Base-by-base conservation (phyloP, 2,888 invertebrate species). In the Synergus gifuensis region DNA sequence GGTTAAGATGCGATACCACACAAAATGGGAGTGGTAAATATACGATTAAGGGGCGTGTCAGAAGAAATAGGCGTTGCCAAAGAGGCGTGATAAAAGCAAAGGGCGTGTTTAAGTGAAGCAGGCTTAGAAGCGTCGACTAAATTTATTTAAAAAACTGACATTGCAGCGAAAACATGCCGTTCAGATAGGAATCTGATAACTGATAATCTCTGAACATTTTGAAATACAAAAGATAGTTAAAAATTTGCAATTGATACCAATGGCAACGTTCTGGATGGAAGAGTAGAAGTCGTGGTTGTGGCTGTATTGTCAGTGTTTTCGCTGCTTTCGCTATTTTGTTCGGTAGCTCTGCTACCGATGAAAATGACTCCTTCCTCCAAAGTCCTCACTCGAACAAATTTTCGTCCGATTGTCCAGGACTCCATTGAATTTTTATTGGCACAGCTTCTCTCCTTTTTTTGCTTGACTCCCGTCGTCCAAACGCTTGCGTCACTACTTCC, bases 401-500 rank as follows among this genome's bases (percentile, higher is more conserved):
- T 81, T 4, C 81, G 82, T 46, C 80, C 76, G 18, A 82, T 77
- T 44, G 82, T 86, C 90, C 89, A 89, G 64, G 85, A 82, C 44
- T 90, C 89, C 76, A 86, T 82, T 4, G 86, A 80, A 79, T 85
- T 86, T 78, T 87, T 88, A 9, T 36, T 36, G 5, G 83, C 79
- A 77, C 87, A 88, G 9, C 81, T 82, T 46, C 80, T 76, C 49
- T 81, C 76, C 16, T 85, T 76, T 69, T 89, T 90, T 0, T 86
- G 88, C 5, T 84, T 85, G 7, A 91, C 85, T 0, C 90, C 90
- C 4, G 91, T 91, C 4, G 91, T 91, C 91, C 91, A 91, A 12
- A 91, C 86, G 79, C 89, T 87, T 4, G 89, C 85, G 58, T 91
- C 91, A 85, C 90, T 91, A 82, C 91, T 91, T 8, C 89, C 91